These are phyloP conservation scores for Acrossocheilus fasciatus DNA, from an alignment of 2,797 vertebrate species.

Conservation along the genomic window DNA sequence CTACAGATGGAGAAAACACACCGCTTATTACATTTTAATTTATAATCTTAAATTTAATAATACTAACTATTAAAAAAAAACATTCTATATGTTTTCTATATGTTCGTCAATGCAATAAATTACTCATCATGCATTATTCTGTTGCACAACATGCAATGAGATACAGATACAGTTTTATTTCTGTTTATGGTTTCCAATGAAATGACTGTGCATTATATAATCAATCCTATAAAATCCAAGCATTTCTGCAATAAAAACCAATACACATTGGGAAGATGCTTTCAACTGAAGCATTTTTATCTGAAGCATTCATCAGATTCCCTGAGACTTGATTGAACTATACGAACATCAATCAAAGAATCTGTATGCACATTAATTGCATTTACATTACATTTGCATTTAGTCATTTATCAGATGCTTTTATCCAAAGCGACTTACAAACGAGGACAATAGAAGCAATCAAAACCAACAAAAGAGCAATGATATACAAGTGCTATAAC, in stretches of 20 bases:
- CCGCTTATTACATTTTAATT: no score
- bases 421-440: no score
- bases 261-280: not conserved
- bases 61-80: no score
- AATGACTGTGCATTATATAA: not conserved
- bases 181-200: no score
- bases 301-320: no score
- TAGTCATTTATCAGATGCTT: no score
- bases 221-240: not conserved
- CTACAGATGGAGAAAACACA: conserved; percentile 67
- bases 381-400: not conserved
- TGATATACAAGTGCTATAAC: no score
- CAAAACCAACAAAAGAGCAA: no score
- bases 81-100: not conserved
- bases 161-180: no score
- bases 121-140: not conserved
- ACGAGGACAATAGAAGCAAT: no score
- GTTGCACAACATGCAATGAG: not conserved
- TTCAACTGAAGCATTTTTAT: not conserved
- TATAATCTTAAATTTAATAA: no score
- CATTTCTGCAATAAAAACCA: not conserved
- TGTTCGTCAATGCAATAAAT: not conserved
- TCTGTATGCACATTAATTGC: not conserved
- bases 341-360: not conserved
- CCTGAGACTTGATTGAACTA: not conserved